Evolutionary conservation across 2,113 vertebrate genomes (phyloP).

Genomic region (Oostethus manadensis): DNA sequence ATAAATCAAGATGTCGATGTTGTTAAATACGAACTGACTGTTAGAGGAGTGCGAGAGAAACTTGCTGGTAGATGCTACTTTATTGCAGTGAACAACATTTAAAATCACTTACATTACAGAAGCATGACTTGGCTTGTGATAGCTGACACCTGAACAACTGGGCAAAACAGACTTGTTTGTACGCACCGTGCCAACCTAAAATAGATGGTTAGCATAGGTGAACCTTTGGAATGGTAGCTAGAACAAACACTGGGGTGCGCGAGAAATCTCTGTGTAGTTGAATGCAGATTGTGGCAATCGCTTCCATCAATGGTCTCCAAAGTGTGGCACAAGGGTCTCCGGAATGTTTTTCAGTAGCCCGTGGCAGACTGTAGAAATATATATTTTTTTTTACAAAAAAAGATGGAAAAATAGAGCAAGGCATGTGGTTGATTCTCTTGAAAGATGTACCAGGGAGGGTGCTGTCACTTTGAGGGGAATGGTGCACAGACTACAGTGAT

Average conservation of each 20-base stretch:
- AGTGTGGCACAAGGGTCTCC: no score
- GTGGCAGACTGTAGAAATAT: no score
- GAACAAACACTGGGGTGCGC: conserved; percentile 29
- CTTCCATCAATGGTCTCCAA: no score
- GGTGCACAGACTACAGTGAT: no score
- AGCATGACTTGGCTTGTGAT: conserved; percentile 13
- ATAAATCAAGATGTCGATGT: conserved; percentile 21
- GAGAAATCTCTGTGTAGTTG: background rate
- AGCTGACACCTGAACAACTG: conserved; percentile 39
- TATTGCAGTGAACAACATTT: conserved; percentile 6
- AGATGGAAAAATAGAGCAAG: no score
- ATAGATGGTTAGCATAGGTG: conserved; percentile 42
- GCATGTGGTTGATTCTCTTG: no score
- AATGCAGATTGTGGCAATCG: background rate
- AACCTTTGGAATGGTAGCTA: conserved; percentile 25
- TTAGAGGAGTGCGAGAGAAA: background rate
- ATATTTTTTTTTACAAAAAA: no score
- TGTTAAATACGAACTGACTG: background rate
- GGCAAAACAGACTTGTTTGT: conserved; percentile 18
- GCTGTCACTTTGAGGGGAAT: no score
- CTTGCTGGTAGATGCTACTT: conserved; percentile 1
- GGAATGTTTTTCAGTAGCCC: no score
- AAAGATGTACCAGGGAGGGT: no score
- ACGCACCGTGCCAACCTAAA: conserved; percentile 31
- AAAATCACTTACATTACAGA: background rate